These are phyloP conservation scores for Drosophila pachea DNA, from an alignment of 1,140 invertebrate genomes.

Conservation along the genomic window DNA sequence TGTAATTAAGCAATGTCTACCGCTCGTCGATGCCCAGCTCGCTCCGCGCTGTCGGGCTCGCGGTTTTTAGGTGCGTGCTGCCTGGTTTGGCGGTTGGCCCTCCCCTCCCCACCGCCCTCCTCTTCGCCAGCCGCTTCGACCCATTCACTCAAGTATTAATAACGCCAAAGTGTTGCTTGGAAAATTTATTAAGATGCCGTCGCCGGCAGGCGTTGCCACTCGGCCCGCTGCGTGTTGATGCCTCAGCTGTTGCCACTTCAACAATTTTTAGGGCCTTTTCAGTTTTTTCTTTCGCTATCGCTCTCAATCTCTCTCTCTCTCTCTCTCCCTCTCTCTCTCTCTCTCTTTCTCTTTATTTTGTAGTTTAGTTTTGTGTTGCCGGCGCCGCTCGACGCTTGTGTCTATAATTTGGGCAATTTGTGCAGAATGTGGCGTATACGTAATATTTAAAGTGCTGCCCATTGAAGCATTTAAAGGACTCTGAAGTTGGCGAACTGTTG, in stretches of 20 bases:
- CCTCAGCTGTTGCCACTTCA: conserved; percentile 48
- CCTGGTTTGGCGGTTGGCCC: neutral
- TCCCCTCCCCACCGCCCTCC: neutral
- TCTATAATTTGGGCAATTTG: conserved; percentile 67
- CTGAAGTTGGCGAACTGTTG: neutral
- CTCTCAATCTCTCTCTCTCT: neutral
- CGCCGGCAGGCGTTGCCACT: conserved; percentile 42
- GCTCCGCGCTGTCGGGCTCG: conserved; percentile 31
- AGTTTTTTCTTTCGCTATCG: neutral
- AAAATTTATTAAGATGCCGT: conserved; percentile 75
- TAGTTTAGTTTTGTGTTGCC: conserved; percentile 28
- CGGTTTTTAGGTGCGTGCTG: conserved; percentile 62
- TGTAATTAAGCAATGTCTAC: conserved; percentile 51
- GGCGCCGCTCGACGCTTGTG: conserved; percentile 16
- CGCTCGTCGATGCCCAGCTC: neutral
- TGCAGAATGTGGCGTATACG: conserved; percentile 52
- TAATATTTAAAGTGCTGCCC: conserved; percentile 40
- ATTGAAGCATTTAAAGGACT: neutral
- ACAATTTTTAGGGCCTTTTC: conserved; percentile 11
- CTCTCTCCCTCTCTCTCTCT: neutral
- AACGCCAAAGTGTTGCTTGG: conserved; percentile 69
- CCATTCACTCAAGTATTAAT: conserved; percentile 64
- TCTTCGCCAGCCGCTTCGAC: conserved; percentile 17
- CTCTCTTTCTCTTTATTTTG: neutral
- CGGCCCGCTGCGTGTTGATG: conserved; percentile 22